Base-by-base conservation (phyloP, 1,140 invertebrate genomes). In the Medauroidea extradentata region DNA sequence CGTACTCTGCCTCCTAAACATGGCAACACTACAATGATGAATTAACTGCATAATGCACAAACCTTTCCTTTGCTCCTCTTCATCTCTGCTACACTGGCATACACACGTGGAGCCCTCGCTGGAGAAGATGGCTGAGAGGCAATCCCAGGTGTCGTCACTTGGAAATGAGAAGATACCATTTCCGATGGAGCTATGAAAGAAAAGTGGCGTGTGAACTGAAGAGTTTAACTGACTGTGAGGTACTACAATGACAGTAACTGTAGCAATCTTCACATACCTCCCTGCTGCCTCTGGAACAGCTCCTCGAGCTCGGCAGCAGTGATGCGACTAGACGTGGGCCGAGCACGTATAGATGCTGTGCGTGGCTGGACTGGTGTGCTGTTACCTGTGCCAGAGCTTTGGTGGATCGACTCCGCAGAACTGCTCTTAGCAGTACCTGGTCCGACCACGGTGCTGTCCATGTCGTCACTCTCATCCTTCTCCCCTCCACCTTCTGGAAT, bases 81-180 rank as follows among this genome's bases (percentile, higher is more conserved):
- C 93, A 96, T 96, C 75, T 96, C 93, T 0, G 93, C 91, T 49
- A 96, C 93, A 73, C 93, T 96, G 43, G 91, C 90, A 75, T 96
- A 96, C 23, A 96, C 93, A 66, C 87, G 80, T 2, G 82, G 79
- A 24, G 82, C 82, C 67, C 84, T 83, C 43, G 84, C 81, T 49
- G 85, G 84, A 11, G 86, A 87, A 57, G 78, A 78, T 11, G 79
- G 79, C 58, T 85, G 85, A 13, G 85, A 85, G 57, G 38, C 18
- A 9, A 29, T 42, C 1, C 34, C 51, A 41, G 44, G 51, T 7
- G 50, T 53, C 11, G 58, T 27, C 64, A 81, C 82, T 69, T 87
- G 85, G 79, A 88, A 89, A 58, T 86, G 83, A 25, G 87, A 87
- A 39, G 82, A 84, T 62, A 81, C 87, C 83, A 87, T 85, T 80